phyloP scores from a whole-genome alignment of 2,797 vertebrate genomes.

The Acanthiza pusilla region DNA sequence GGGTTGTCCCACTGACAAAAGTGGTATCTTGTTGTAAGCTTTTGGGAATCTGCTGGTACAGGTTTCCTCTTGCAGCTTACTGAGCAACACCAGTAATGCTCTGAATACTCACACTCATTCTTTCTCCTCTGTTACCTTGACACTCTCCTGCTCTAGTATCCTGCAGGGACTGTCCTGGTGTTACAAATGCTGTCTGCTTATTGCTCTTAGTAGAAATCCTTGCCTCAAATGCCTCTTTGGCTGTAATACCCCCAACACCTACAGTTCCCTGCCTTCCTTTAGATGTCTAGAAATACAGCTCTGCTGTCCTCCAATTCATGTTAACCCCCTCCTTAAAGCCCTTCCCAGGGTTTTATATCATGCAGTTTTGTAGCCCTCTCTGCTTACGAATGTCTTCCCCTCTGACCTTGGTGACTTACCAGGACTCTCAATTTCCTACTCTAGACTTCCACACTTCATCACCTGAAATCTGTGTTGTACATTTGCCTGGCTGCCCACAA shows the following conservation, averaged over 20 bases:
- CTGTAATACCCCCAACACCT: neutral
- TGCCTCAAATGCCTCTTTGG: neutral
- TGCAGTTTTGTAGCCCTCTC: neutral
- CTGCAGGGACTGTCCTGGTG: neutral
- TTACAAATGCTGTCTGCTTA: neutral
- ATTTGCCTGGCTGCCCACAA: neutral
- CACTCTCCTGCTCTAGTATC: neutral
- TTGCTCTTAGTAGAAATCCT: neutral
- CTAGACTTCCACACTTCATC: neutral
- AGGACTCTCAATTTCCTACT: neutral
- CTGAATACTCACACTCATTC: neutral
- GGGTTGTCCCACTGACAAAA: neutral
- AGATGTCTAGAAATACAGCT: neutral
- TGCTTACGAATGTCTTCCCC: neutral
- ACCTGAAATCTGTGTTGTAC: fast-evolving
- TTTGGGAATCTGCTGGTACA: neutral
- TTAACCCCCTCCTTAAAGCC: neutral
- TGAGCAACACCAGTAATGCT: neutral
- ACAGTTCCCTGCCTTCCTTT: neutral
- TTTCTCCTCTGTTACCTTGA: neutral
- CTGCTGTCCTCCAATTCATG: neutral
- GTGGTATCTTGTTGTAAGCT: neutral
- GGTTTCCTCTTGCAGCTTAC: neutral
- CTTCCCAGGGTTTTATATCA: neutral
- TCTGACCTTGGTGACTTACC: neutral